Conservation (phyloP, 2,113 vertebrate genomes). For the Damaliscus lunatus region DNA sequence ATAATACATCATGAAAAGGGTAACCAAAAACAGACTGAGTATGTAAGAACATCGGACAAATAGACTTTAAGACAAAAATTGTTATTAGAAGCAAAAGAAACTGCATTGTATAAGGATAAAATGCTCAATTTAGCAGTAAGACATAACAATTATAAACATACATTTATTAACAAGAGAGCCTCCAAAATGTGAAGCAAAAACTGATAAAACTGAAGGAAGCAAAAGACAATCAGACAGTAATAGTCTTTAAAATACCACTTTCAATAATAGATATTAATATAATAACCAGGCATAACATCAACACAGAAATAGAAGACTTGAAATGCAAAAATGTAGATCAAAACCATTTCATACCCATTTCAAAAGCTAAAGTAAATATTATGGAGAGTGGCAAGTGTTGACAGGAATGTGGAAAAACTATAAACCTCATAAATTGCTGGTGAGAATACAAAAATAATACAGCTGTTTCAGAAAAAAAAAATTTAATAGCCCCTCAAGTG, state of each 20-base stretch:
- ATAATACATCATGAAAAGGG: neutral
- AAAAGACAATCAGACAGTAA: neutral
- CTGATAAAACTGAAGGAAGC: neutral
- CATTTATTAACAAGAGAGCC: neutral
- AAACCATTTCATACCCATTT: neutral
- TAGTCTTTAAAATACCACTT: neutral
- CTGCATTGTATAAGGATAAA: neutral
- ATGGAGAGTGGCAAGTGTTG: neutral
- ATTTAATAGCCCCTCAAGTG: neutral
- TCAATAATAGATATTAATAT: neutral
- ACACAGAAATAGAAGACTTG: neutral
- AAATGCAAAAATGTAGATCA: neutral
- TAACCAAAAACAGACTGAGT: neutral
- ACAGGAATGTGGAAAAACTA: neutral
- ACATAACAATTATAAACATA: neutral
- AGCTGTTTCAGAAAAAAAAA: neutral
- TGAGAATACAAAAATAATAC: neutral
- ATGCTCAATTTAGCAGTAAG: neutral
- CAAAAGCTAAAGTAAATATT: neutral
- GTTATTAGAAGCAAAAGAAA: neutral
- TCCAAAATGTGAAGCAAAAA: neutral
- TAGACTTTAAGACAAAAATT: neutral
- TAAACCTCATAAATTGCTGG: neutral
- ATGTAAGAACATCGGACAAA: neutral
- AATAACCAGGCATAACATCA: neutral